Conservation (phyloP, 2,113 vertebrate genomes). For the Puma concolor region DNA sequence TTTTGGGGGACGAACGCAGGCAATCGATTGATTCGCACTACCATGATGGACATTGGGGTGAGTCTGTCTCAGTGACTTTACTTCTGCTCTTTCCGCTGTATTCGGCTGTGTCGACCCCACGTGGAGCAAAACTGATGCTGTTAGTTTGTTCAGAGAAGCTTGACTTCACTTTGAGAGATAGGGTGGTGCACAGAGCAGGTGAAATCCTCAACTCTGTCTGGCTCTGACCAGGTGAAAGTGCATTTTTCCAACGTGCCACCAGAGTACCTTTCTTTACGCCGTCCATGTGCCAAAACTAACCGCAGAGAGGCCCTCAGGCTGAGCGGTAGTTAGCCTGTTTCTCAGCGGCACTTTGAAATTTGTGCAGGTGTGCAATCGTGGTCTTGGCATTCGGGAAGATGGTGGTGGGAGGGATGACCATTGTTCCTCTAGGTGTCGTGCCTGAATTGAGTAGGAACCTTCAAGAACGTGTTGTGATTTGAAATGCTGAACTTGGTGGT, state of each 20-base stretch:
- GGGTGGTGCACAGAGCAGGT: too few relatives aligned
- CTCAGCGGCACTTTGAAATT: neutral
- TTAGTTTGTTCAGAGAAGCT: neutral
- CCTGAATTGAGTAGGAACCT: neutral
- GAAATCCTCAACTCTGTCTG: neutral
- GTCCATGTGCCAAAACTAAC: neutral
- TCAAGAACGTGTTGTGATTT: neutral
- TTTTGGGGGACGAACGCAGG: neutral
- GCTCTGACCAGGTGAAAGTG: neutral
- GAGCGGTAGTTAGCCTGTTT: too few relatives aligned
- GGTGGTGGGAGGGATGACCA: neutral
- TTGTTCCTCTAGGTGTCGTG: neutral
- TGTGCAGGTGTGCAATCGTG: accelerated
- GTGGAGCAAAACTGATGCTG: neutral
- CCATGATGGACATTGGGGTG: neutral
- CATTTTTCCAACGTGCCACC: neutral
- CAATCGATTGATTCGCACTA: neutral
- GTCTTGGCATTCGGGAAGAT: neutral
- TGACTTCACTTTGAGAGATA: neutral
- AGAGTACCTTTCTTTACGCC: neutral
- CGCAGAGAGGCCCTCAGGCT: neutral
- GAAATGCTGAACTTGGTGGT: neutral
- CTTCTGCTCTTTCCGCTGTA: neutral
- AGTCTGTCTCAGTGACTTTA: neutral
- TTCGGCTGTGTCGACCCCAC: neutral